Evolutionary conservation across 2,888 invertebrate genomes (phyloP), one percentile per base, ranked within the genome.

Genomic region (Isoperla grammatica): DNA sequence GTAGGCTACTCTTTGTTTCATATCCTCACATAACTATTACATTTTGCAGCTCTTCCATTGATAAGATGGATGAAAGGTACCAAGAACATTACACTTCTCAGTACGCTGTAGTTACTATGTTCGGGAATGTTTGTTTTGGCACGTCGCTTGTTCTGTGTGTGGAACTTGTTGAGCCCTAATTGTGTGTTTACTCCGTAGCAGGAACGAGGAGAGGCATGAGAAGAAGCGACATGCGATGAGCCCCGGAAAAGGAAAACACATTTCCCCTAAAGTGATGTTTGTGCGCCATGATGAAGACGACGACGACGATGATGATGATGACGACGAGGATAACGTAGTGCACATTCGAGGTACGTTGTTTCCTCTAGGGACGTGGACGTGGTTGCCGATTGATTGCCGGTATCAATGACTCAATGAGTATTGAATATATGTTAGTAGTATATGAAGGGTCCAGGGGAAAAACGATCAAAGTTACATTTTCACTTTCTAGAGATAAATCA

Each of bases 231-330:
- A 59, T 29, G 63, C 65, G 1, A 19, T 55, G n/a, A 65, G 65
- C 29, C 65, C 65, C 22, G 57, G 57, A 6, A 63, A 60, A 49
- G 53, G 35, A 39, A 61, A 60, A 48, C 61, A 60, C 49, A 42
- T 61, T 1, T 65, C 65, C 9, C 65, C 65, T 5, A 65, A 65
- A 48, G 63, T 63, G 11, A 59, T 64, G 53, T 65, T 61, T 55
- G 63, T 63, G 1, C 65, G 63, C 37, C 50, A 63, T 22, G 64
- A 65, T 15, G 65, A 62, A 9, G 8, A 48, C n/a, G 39, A 45
- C n/a, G 46, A 46, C 48, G 12, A 62, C 59, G 45, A 55, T 58
- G 20, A 29, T 8, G n/a, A n/a, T n/a, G n/a, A n/a, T n/a, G n/a
- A 62, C 59, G 45, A 55, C 56, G 20, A 29, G 5, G 61, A 61